phyloP scores from a whole-genome alignment of 2,113 vertebrate genomes.

The Piaya cayana region DNA sequence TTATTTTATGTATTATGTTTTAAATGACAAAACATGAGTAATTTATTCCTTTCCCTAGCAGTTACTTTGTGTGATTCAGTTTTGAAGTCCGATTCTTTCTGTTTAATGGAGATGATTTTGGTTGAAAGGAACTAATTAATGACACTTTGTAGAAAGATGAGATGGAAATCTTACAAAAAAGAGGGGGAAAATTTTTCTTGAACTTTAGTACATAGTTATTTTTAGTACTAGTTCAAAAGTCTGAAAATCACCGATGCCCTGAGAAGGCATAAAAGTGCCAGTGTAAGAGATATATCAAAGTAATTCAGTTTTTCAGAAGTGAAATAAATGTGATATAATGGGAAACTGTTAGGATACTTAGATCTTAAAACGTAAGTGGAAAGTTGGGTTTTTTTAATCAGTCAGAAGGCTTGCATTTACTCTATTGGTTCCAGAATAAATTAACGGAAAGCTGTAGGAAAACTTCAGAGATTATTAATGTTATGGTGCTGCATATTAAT shows the following conservation, averaged over 20 bases:
- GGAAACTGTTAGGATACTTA: background rate
- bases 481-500: background rate
- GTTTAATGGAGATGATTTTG: background rate
- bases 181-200: background rate
- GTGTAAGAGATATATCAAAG: background rate
- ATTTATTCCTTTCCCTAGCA: background rate
- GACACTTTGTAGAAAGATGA: background rate
- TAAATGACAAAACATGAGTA: background rate
- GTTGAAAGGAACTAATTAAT: constrained; percentile 21
- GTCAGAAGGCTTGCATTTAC: background rate
- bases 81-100: background rate
- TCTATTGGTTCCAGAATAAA: background rate
- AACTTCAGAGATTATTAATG: background rate
- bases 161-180: background rate
- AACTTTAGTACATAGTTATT: constrained; percentile 15
- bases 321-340: constrained; percentile 40
- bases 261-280: constrained; percentile 2
- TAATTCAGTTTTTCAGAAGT: constrained; percentile 2
- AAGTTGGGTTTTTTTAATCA: constrained; percentile 10
- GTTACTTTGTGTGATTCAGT: background rate
- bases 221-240: background rate
- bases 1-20: background rate
- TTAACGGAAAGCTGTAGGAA: background rate
- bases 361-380: background rate
- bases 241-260: constrained; percentile 11